Base-by-base conservation (phyloP, 1,140 invertebrate genomes). In the Heliconius melpomene region DNA sequence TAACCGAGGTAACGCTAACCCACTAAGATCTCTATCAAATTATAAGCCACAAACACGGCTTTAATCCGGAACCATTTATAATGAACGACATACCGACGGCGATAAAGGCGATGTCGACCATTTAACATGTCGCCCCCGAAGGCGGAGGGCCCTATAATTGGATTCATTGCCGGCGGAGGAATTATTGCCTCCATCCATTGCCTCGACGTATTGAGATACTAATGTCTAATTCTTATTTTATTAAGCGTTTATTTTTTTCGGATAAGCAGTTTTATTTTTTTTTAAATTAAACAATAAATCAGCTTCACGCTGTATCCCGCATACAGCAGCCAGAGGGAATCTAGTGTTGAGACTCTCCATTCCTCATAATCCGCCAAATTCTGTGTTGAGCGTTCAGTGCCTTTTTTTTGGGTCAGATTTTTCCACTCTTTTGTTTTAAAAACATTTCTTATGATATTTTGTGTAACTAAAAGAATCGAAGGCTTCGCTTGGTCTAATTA, bases 131-230 rank as follows among this genome's bases (percentile, higher is more conserved):
- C 79, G 79, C 70, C 79, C 75, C 73, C 73, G 76, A 77, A 72
- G 76, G 66, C 79, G 82, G 81, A 83, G 79, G 79, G 78, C 80
- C 77, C 79, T 79, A 81, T 84, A 82, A 84, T 82, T 84, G 81
- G 83, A 84, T 84, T 90, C 90, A 91, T 90, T 90, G 87, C 87
- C 80, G 72, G 77, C 78, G 36, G 82, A 88, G 86, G 88, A 89
- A 91, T 84, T 91, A 91, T 90, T 80, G 84, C 76, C 70, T 13
- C 84, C 85, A 89, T 89, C 88, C 85, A 88, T 90, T 85, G 86
- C 76, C 78, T 74, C 79, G 84, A 85, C 87, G 83, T 88, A 88
- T 88, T 90, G 88, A 54, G 66, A 79, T 79, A 79, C 78, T 79
- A 79, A 79, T 79, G 78, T 38, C 57, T 72, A 38, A 71, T 72